phyloP scores from a whole-genome alignment of 2,888 invertebrate species.

The Leptothorax acervorum region DNA sequence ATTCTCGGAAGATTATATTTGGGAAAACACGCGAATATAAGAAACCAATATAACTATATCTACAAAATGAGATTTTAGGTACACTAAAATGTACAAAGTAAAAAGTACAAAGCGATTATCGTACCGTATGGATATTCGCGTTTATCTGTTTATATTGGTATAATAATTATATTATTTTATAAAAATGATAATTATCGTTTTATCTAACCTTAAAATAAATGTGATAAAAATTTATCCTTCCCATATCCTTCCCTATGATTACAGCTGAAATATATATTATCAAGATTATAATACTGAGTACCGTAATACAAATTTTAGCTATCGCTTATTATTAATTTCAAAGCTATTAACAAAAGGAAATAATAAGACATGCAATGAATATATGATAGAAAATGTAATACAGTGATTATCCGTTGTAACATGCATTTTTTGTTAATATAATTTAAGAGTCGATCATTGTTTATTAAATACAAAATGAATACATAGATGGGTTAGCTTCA shows the following conservation, averaged over 20 bases:
- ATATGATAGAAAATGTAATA: neutral
- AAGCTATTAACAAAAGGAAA: neutral
- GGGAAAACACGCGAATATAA: neutral
- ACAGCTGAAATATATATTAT: neutral
- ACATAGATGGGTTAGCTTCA: neutral
- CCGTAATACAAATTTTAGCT: neutral
- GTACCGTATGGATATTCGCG: neutral
- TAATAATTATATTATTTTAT: neutral
- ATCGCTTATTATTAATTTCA: neutral
- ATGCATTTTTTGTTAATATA: neutral
- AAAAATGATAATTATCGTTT: neutral
- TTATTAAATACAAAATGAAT: constrained; percentile 13
- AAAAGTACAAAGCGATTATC: neutral
- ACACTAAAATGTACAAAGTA: neutral
- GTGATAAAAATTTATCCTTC: neutral
- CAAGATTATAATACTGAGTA: neutral
- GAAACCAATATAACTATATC: neutral
- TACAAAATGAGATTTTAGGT: neutral
- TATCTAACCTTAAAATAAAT: neutral
- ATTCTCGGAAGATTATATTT: neutral
- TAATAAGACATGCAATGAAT: neutral
- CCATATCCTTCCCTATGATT: neutral
- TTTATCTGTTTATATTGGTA: neutral
- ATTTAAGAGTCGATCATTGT: neutral
- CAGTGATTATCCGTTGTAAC: neutral